A percentile compares a stretch with the other conserved stretches of the same genome.
These are phyloP conservation scores for Phengaris arion DNA, from an alignment of 2,888 invertebrate genomes.

Conservation along the genomic window DNA sequence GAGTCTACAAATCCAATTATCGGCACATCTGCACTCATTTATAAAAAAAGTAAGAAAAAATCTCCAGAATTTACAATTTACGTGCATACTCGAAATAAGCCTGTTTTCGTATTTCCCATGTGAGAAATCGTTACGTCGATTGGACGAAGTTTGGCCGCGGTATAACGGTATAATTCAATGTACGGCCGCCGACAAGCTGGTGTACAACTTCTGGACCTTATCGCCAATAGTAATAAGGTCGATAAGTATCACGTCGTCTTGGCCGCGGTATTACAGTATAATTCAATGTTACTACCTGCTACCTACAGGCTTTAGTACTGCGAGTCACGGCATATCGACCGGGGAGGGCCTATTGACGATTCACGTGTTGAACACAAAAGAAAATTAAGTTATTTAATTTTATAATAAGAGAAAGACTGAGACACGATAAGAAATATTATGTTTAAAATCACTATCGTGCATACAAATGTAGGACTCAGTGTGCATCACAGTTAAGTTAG, in stretches of 20 bases:
- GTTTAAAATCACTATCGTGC: no score
- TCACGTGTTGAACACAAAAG: slow-evolving; percentile 1
- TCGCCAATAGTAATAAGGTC: not conserved
- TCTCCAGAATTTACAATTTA: not conserved
- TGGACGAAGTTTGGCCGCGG: slow-evolving; percentile 62
- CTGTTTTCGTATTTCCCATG: slow-evolving; percentile 65
- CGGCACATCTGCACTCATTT: not conserved
- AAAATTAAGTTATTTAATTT: not conserved
- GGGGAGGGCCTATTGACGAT: slow-evolving; percentile 36
- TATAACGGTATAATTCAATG: slow-evolving; percentile 76
- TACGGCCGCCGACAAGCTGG: slow-evolving; percentile 40
- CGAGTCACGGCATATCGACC: slow-evolving; percentile 77
- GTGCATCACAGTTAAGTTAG: no score
- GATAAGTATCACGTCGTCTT: not conserved
- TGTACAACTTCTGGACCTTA: not conserved
- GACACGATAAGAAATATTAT: no score
- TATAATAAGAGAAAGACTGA: no score
- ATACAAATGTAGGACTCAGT: no score
- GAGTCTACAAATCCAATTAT: not conserved
- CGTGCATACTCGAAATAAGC: slow-evolving; percentile 31
- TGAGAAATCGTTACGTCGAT: slow-evolving; percentile 71
- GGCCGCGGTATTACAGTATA: slow-evolving; percentile 64
- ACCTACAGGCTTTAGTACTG: slow-evolving; percentile 64
- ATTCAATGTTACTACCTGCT: slow-evolving; percentile 62
- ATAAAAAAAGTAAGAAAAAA: slow-evolving; percentile 3